These are phyloP conservation scores for Thecophora atra DNA, from an alignment of 2,888 invertebrate species.

Conservation along the genomic window DNA sequence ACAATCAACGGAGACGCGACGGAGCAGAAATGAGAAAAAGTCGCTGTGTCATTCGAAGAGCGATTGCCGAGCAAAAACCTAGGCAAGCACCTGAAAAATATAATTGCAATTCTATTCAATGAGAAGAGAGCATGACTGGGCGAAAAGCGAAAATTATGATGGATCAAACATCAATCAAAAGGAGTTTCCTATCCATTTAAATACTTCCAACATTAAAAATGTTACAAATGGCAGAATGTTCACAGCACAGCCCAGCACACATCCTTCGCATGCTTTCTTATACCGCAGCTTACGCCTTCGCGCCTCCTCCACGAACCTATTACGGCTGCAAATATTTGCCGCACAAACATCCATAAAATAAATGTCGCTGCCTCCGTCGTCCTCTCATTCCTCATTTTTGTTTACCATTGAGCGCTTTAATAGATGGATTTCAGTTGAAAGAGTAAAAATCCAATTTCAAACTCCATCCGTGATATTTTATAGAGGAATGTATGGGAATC, in stretches of 20 bases:
- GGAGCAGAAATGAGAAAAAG: not conserved
- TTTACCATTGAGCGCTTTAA: slow-evolving; percentile 4
- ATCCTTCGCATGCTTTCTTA: slow-evolving; percentile 5
- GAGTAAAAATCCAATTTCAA: slow-evolving; percentile 31
- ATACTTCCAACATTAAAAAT: slow-evolving; percentile 29
- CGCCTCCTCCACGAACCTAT: not conserved
- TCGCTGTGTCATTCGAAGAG: not conserved
- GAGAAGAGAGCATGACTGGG: not conserved
- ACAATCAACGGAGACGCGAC: not conserved
- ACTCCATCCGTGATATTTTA: slow-evolving; percentile 25
- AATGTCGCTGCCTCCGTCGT: too few relatives aligned
- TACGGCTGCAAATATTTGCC: not conserved
- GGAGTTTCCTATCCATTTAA: slow-evolving; percentile 18
- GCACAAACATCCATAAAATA: not conserved
- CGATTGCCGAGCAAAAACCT: not conserved
- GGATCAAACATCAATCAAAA: slow-evolving; percentile 19
- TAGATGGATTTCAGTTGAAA: slow-evolving; percentile 24
- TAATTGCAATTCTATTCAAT: not conserved
- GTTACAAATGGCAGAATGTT: too few relatives aligned
- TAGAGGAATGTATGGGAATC: not conserved
- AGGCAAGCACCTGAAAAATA: not conserved
- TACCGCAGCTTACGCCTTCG: too few relatives aligned
- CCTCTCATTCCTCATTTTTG: slow-evolving; percentile 6
- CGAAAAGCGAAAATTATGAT: not conserved
- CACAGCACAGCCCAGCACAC: slow-evolving; percentile 21